These are phyloP conservation scores for Morpho helenor DNA, from an alignment of 2,888 invertebrate genomes.

Conservation along the genomic window DNA sequence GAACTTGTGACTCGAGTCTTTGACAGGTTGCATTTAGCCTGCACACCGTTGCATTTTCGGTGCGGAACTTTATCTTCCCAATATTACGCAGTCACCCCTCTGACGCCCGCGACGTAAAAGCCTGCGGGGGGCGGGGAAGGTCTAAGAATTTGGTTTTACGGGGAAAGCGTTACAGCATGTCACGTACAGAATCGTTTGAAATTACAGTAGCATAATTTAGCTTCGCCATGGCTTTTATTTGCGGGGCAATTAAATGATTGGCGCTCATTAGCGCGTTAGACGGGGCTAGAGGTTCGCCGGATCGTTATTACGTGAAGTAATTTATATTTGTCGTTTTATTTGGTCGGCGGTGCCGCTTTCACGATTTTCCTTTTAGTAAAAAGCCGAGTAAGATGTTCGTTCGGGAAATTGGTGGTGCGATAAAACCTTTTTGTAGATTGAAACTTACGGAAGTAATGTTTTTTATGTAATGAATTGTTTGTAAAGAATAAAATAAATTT, in stretches of 20 bases:
- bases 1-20: slow-evolving; percentile 56
- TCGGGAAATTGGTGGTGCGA: not conserved
- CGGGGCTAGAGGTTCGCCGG: slow-evolving; percentile 18
- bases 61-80: slow-evolving; percentile 16
- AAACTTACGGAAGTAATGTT: no score
- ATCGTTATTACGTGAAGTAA: slow-evolving; percentile 13
- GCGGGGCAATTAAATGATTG: slow-evolving; percentile 28
- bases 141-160: slow-evolving; percentile 14
- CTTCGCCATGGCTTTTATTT: slow-evolving; percentile 27
- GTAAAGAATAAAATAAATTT: no score
- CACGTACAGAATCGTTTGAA: slow-evolving; percentile 26
- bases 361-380: slow-evolving; percentile 6
- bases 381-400: not conserved
- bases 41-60: slow-evolving; percentile 59
- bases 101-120: slow-evolving; percentile 12
- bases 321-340: slow-evolving; percentile 17
- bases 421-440: not conserved
- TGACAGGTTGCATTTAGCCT: slow-evolving; percentile 55
- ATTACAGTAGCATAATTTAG: slow-evolving; percentile 17
- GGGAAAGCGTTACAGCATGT: slow-evolving; percentile 25
- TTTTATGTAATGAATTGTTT: no score
- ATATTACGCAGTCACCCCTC: slow-evolving; percentile 18
- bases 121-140: slow-evolving; percentile 14
- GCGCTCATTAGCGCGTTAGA: slow-evolving; percentile 28
- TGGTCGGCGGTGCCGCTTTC: slow-evolving; percentile 4